Evolutionary conservation across 2,888 invertebrate species (phyloP).

Genomic region (Junonia oenone): DNA sequence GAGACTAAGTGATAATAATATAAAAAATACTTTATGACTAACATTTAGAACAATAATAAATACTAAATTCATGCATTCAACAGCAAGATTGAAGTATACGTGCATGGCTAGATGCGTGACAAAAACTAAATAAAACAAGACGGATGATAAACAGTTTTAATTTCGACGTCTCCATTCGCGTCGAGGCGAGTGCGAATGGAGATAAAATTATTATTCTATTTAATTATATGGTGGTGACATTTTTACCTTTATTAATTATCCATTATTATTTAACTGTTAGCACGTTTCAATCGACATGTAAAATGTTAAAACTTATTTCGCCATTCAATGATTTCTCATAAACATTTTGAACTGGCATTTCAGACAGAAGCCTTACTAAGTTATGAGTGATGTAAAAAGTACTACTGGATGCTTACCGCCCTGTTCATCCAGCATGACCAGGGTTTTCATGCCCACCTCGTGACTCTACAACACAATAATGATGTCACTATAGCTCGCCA

Average conservation of each 20-base stretch:
- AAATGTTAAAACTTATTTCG: conserved; percentile 50
- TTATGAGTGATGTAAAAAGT: conserved; percentile 74
- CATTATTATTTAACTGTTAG: conserved; percentile 67
- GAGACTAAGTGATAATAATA: conserved; percentile 63
- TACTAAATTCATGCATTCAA: conserved; percentile 71
- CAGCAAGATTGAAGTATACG: conserved; percentile 73
- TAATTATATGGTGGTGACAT: conserved; percentile 64
- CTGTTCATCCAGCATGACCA: conserved; percentile 99
- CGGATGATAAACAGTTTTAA: conserved; percentile 36
- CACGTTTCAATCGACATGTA: conserved; percentile 59
- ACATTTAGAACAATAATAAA: conserved; percentile 64
- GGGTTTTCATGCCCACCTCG: conserved; percentile 99
- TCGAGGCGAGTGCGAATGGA: conserved; percentile 39
- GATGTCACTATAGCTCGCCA: conserved; percentile 80
- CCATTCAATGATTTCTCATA: conserved; percentile 64
- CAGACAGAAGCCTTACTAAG: conserved; percentile 74
- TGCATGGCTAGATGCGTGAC: conserved; percentile 79
- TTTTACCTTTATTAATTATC: conserved; percentile 64
- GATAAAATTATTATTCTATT: conserved; percentile 54
- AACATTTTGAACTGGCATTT: conserved; percentile 71
- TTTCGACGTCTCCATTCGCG: conserved; percentile 48
- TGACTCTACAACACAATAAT: conserved; percentile 94
- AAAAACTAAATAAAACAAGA: conserved; percentile 63
- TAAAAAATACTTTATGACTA: conserved; percentile 53
- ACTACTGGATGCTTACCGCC: conserved; percentile 95